Evolutionary conservation across 2,888 invertebrate genomes (phyloP), one percentile per base, ranked within the genome.

Genomic region (Pteria penguin): DNA sequence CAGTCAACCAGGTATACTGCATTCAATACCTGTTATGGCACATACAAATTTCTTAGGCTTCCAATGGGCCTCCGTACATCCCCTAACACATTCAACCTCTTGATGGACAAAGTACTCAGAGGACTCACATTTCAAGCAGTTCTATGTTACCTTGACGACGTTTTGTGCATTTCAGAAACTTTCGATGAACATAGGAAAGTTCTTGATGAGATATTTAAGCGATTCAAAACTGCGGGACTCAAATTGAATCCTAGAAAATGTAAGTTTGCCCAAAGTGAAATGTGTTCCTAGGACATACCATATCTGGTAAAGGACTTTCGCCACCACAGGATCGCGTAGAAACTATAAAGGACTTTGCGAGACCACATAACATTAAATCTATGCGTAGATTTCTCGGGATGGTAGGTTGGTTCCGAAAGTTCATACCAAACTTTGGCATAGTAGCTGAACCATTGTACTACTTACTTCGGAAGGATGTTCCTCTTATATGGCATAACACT

Each of bases 141-240:
- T 36, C 60, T 82, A 11, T 80, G 78, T 57, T 78, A 82, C 63
- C 58, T 82, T 14, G 81, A 82, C 61, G 81, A 79, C 63, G 36
- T 70, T 24, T 68, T 60, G 54, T 68, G 78, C 24, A 31, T 65
- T 22, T 73, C 74, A 26, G 62, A 63, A 18, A 61, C 74, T 27
- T 77, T 81, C 73, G 76, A 76, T 2, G 29, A 58, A 32, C 75
- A 81, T 33, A 4, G 79, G 1, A 31, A n/a, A 29, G 75, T 74
- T 54, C 22, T 81, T 2, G 26, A 71, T 33, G 76, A 75, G n/a
- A 65, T 80, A 24, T 70, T 80, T 24, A 1, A 1, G 5, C 63
- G 78, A 27, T 65, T 76, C 5, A 27, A 62, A 52, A 3, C 33
- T 0, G 57, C 78, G 36, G 80, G 80, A 1, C 62, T 80, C 33